These are phyloP conservation scores for Hipposideros armiger DNA, from an alignment of 2,113 vertebrate genomes.

Conservation along the genomic window DNA sequence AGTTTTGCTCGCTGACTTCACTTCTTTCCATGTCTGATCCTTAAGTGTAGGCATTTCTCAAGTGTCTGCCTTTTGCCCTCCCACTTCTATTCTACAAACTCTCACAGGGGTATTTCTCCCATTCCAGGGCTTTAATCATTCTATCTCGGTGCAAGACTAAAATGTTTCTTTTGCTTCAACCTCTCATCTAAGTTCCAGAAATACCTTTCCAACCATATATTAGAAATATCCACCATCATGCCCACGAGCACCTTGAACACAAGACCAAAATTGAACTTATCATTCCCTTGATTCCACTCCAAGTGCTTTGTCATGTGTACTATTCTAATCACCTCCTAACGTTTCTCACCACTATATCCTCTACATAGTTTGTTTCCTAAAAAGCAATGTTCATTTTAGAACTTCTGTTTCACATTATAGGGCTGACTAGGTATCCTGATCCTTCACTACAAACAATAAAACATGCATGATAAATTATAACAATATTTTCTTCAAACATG, in stretches of 20 bases:
- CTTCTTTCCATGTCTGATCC: neutral
- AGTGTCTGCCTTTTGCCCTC: neutral
- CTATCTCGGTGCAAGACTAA: neutral
- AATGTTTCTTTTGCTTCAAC: neutral
- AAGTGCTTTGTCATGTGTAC: too few relatives aligned
- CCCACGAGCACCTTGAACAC: neutral
- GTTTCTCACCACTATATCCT: neutral
- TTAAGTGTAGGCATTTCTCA: neutral
- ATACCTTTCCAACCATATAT: neutral
- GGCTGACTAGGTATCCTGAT: neutral
- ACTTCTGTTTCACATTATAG: neutral
- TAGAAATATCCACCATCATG: neutral
- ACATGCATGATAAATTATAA: neutral
- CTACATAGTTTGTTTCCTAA: neutral
- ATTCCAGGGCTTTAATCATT: neutral
- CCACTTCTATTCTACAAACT: neutral
- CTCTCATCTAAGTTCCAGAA: slow-evolving; percentile 10
- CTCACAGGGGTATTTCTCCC: neutral
- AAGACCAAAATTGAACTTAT: neutral
- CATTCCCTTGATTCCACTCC: neutral
- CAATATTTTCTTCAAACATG: neutral
- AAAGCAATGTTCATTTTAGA: neutral
- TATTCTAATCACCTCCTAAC: neutral
- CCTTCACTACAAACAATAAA: neutral
- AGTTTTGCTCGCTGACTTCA: neutral